These are phyloP conservation scores for Latrodectus hesperus DNA, from an alignment of 2,888 invertebrate genomes.

Conservation along the genomic window DNA sequence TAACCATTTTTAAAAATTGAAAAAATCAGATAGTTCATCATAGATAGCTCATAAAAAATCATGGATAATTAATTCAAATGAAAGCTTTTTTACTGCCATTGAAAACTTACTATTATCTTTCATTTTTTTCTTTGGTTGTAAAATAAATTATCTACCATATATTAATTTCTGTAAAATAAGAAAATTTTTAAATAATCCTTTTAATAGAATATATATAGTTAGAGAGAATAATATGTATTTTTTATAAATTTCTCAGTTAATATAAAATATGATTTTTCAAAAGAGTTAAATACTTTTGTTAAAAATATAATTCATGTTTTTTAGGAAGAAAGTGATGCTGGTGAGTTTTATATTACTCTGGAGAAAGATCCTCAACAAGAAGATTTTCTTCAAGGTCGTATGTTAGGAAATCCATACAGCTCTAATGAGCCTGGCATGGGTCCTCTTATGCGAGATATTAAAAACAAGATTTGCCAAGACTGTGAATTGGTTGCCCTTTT, in stretches of 20 bases:
- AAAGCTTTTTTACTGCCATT: too few relatives aligned
- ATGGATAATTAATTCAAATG: too few relatives aligned
- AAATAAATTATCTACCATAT: too few relatives aligned
- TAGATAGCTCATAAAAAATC: too few relatives aligned
- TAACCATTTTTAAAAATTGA: too few relatives aligned
- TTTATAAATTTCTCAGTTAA: too few relatives aligned
- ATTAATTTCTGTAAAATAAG: background rate
- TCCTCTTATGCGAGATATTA: conserved; percentile 97
- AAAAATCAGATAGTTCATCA: too few relatives aligned
- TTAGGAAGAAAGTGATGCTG: conserved; percentile 93
- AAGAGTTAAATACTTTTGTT: background rate
- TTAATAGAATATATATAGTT: background rate
- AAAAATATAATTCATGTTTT: conserved; percentile 3
- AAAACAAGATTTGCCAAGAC: conserved; percentile 98
- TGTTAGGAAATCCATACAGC: conserved; percentile 98
- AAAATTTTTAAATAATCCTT: background rate
- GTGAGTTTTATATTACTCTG: conserved; percentile 95
- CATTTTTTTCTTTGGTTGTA: too few relatives aligned
- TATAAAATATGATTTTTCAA: background rate
- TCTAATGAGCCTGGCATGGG: conserved; percentile 94
- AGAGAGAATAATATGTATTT: too few relatives aligned
- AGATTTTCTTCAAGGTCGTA: conserved; percentile 97
- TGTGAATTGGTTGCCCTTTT: conserved; percentile 97
- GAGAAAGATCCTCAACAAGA: conserved; percentile 99
- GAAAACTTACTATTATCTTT: too few relatives aligned